Evolutionary conservation across 2,797 vertebrate species (phyloP).

Genomic region (Atherinosoma microstoma): DNA sequence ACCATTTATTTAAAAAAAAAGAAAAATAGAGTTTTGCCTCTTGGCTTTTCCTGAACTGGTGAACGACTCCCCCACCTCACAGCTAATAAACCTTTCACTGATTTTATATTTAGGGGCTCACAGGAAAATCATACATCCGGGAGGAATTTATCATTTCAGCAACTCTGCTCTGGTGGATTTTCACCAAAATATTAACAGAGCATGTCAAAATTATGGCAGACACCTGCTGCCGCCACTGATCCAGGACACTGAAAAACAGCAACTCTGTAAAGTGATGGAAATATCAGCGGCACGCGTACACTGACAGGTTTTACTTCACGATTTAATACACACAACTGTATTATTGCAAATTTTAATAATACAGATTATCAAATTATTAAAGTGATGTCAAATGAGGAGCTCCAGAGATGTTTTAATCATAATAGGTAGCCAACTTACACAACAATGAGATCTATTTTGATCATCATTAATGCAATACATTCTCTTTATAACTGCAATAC

Average conservation of each 20-base stretch:
- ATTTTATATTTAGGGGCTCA: neutral
- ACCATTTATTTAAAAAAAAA: neutral
- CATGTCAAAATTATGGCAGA: conserved; percentile 28
- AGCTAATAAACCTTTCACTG: neutral
- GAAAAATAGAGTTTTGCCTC: neutral
- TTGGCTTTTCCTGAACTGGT: neutral
- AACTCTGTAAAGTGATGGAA: neutral
- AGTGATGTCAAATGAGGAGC: neutral
- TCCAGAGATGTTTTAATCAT: neutral
- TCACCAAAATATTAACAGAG: conserved; percentile 25
- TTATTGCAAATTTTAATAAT: neutral
- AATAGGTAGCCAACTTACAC: neutral
- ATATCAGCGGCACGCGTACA: neutral
- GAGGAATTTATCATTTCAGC: neutral
- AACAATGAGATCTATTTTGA: neutral
- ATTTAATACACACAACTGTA: neutral
- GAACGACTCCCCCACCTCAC: neutral
- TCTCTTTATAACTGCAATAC: neutral
- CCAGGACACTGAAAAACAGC: neutral
- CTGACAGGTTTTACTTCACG: neutral
- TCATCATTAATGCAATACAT: neutral
- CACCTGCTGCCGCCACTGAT: conserved; percentile 19
- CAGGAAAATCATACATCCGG: neutral
- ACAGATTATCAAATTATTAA: neutral
- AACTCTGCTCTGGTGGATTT: conserved; percentile 14